A percentile compares a stretch with the other conserved stretches of the same genome.
Evolutionary conservation across 1,140 invertebrate genomes (phyloP).

Genomic region (Aplysia californica): DNA sequence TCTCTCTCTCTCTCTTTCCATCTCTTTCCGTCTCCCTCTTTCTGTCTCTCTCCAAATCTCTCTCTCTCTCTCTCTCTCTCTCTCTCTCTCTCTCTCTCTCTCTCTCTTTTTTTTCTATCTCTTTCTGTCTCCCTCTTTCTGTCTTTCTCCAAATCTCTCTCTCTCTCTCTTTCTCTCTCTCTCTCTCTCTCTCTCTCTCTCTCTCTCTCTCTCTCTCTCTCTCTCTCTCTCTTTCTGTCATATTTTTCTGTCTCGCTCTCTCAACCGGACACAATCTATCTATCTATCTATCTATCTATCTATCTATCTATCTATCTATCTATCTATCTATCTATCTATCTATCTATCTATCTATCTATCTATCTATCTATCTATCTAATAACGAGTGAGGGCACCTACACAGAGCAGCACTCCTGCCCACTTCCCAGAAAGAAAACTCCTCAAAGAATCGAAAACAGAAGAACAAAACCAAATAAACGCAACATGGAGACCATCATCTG

Average conservation of each 20-base stretch:
- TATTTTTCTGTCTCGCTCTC: background rate
- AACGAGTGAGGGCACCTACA: background rate
- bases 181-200: background rate
- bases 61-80: too few species aligned
- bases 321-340: background rate
- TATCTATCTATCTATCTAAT: background rate
- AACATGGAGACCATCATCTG: background rate
- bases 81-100: background rate
- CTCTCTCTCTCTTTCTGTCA: background rate
- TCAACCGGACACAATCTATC: background rate
- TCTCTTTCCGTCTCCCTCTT: background rate
- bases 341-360: background rate
- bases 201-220: background rate
- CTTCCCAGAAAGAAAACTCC: background rate
- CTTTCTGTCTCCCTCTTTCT: conserved; percentile 74
- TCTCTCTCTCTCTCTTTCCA: background rate
- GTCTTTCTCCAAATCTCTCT: conserved; percentile 82
- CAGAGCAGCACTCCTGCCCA: background rate
- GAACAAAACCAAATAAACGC: background rate
- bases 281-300: background rate
- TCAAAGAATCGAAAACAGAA: background rate
- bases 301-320: background rate
- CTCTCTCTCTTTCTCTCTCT: conserved; percentile 6
- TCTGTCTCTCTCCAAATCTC: background rate
- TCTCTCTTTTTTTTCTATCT: background rate